phyloP scores from a whole-genome alignment of 1,140 invertebrate species.

The Mya arenaria region DNA sequence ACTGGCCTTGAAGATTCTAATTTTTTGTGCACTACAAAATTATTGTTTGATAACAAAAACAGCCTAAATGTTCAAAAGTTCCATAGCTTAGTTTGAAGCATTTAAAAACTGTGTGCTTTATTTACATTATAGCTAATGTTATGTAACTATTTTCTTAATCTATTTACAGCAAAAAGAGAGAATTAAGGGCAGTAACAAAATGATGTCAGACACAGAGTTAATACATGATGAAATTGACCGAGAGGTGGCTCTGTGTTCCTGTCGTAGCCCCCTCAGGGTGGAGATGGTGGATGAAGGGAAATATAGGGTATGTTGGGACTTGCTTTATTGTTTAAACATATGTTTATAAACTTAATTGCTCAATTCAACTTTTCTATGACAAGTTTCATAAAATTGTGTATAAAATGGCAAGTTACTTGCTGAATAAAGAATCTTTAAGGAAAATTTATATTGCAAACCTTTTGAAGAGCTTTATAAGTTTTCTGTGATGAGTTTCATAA shows the following conservation, averaged over 20 bases:
- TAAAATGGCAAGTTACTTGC: too few species aligned
- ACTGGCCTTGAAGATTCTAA: too few species aligned
- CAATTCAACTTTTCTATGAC: too few species aligned
- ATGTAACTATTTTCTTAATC: too few species aligned
- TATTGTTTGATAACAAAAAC: too few species aligned
- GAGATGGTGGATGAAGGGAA: constrained; percentile 99
- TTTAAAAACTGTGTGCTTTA: too few species aligned
- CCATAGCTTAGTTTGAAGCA: too few species aligned
- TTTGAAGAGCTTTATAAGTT: not conserved
- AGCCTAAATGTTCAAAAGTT: too few species aligned
- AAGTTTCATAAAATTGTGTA: too few species aligned
- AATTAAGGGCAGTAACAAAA: constrained; percentile 64
- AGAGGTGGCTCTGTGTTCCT: constrained; percentile 96
- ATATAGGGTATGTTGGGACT: constrained; percentile 91
- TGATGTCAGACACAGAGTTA: constrained; percentile 76
- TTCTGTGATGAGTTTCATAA: not conserved
- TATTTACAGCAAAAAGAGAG: constrained; percentile 65
- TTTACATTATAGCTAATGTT: too few species aligned
- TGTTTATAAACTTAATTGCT: too few species aligned
- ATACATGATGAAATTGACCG: constrained; percentile 99
- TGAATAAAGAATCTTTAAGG: not conserved
- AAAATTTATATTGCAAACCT: not conserved
- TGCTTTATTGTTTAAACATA: not conserved
- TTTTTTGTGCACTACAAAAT: too few species aligned
- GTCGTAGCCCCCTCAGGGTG: constrained; percentile 97